Conservation (phyloP, 2,113 vertebrate species). For the Petromus typicus region DNA sequence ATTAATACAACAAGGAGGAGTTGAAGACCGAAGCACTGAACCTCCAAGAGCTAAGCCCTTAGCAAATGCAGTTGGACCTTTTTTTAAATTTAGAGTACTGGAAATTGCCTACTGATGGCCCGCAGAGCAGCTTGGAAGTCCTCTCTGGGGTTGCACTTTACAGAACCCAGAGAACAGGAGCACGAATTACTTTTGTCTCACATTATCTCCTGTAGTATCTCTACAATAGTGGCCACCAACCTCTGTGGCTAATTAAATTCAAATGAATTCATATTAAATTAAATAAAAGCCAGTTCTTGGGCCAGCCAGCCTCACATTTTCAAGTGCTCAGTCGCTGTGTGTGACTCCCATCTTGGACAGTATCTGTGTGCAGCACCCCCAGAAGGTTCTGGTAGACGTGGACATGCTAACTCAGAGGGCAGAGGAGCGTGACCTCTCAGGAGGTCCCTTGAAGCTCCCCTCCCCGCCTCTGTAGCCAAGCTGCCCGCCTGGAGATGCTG, state of each 20-base stretch:
- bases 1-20: neutral
- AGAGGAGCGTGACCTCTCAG: neutral
- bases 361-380: fast-evolving
- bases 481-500: too few relatives aligned
- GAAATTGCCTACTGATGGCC: neutral
- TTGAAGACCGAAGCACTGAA: neutral
- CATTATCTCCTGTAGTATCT: neutral
- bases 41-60: neutral
- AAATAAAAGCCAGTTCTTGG: neutral
- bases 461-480: fast-evolving
- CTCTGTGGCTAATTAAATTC: neutral
- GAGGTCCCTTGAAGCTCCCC: neutral
- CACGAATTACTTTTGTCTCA: neutral
- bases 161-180: neutral
- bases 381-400: neutral
- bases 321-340: neutral
- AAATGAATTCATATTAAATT: neutral
- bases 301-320: neutral
- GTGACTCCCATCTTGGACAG: neutral
- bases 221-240: neutral
- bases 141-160: neutral
- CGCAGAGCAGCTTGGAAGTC: neutral
- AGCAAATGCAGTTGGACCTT: neutral
- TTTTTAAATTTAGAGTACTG: neutral
- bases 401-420: too few relatives aligned